Evolutionary conservation across 2,113 vertebrate species (phyloP), one percentile per base, ranked within the genome.

Genomic region (Oryzias curvinotus): DNA sequence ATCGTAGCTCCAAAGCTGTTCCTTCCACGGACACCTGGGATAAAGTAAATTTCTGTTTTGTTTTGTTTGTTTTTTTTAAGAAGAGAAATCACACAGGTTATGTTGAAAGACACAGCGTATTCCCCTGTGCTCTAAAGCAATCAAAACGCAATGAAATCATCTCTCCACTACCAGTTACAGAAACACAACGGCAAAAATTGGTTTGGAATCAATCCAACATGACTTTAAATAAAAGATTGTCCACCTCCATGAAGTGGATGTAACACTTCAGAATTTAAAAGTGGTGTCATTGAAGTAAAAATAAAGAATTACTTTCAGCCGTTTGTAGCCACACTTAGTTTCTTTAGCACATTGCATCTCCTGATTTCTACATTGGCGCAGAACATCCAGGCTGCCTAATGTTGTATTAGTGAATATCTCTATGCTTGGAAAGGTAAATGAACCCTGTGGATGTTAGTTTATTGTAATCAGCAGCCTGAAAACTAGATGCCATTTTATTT

Each of bases 1-100:
- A 42, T 52, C 58, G 14, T 66, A 7, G 43, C 41, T 44, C 18
- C 19, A 52, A 46, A 26, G 28, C 7, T 16, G 54, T 75, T 47
- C 45, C 50, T 45, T n/a, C 5, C 36, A 36, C 25, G 28, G 42
- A 56, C 25, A 46, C 18, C 17, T 50, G 25, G n/a, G 55, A 21
- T 50, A 30, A 30, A n/a, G 25, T 13, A 6, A 30, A 42, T 41
- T 12, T n/a, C 42, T 53, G 14, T 21, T 17, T 7, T 30, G 2
- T 36, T 12, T 36, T 3, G 7, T 36, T 36, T 8, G 3, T 13
- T 12, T 36, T 12, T 12, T 36, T 36, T 36, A 12, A 10, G 36
- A 36, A 36, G 36, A 23, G 43, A 51, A 51, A 51, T 15, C 23
- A 14, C 8, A 50, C 13, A 17, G 52, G 18, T 16, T 42, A 2